Conservation (phyloP, 2,797 vertebrate species). For the Pangasius macronema region DNA sequence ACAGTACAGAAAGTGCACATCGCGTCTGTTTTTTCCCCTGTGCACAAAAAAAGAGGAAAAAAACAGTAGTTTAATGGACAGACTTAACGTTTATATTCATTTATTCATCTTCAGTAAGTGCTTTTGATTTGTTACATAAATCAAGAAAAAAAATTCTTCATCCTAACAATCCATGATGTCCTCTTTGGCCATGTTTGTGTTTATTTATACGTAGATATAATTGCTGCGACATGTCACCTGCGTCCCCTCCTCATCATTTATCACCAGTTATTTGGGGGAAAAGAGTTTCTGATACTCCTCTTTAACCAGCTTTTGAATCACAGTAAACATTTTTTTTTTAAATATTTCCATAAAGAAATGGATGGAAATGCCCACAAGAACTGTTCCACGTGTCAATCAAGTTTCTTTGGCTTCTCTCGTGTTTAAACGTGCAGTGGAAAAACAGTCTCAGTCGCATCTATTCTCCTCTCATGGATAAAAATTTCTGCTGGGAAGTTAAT, state of each 20-base stretch:
- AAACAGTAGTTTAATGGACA: neutral
- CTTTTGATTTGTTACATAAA: neutral
- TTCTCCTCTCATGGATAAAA: neutral
- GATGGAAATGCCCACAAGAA: neutral
- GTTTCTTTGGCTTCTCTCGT: neutral
- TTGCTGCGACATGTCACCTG: neutral
- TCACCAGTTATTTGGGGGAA: neutral
- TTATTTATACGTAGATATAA: neutral
- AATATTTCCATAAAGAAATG: too few species aligned
- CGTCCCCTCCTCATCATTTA: neutral
- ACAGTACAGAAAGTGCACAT: neutral
- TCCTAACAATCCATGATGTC: neutral
- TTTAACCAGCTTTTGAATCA: neutral
- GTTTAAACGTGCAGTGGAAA: neutral
- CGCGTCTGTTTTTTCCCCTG: neutral
- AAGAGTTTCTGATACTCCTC: too few species aligned
- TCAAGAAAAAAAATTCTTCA: neutral
- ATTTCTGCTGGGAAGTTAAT: neutral
- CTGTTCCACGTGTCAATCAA: too few species aligned
- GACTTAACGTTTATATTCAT: neutral
- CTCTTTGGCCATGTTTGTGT: neutral
- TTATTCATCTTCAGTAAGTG: constrained; percentile 3
- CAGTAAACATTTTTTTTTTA: neutral
- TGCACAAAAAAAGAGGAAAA: neutral
- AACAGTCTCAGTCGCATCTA: neutral